Conservation (phyloP, 1,140 invertebrate species). For the Mycetomoellerius zeteki region DNA sequence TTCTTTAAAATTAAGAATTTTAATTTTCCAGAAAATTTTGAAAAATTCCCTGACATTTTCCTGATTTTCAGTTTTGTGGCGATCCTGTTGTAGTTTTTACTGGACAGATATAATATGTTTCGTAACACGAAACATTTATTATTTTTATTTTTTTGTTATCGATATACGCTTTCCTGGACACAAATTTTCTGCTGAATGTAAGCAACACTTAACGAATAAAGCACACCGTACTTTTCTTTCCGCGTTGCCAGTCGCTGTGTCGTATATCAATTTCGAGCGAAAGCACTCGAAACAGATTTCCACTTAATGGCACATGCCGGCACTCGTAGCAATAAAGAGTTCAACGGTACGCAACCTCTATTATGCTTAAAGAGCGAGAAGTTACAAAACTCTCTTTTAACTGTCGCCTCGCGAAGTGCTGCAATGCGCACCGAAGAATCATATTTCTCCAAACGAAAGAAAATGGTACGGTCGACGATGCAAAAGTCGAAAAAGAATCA, state of each 20-base stretch:
- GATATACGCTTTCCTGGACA: neutral
- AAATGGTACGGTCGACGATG: constrained; percentile 8
- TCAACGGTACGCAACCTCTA: constrained; percentile 32
- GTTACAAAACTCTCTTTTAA: constrained; percentile 55
- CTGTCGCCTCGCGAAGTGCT: constrained; percentile 32
- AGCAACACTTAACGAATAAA: constrained; percentile 19
- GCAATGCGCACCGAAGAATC: constrained; percentile 21
- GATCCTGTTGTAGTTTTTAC: too few species aligned
- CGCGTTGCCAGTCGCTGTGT: constrained; percentile 11
- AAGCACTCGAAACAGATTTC: constrained; percentile 53
- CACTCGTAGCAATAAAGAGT: constrained; percentile 33
- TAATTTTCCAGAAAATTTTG: too few species aligned
- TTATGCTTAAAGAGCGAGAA: constrained; percentile 46
- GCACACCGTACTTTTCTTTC: constrained; percentile 24
- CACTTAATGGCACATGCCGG: constrained; percentile 32
- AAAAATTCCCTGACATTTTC: too few species aligned
- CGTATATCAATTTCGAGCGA: constrained; percentile 48
- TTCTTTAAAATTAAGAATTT: too few species aligned
- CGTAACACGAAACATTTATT: neutral
- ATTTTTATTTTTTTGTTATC: neutral
- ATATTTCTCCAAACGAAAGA: constrained; percentile 35
- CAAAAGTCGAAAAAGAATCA: neutral
- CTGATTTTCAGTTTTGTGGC: too few species aligned
- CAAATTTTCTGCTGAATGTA: constrained; percentile 14
- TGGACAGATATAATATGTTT: neutral